phyloP scores from a whole-genome alignment of 2,113 vertebrate species.

The Macrotis lagotis region DNA sequence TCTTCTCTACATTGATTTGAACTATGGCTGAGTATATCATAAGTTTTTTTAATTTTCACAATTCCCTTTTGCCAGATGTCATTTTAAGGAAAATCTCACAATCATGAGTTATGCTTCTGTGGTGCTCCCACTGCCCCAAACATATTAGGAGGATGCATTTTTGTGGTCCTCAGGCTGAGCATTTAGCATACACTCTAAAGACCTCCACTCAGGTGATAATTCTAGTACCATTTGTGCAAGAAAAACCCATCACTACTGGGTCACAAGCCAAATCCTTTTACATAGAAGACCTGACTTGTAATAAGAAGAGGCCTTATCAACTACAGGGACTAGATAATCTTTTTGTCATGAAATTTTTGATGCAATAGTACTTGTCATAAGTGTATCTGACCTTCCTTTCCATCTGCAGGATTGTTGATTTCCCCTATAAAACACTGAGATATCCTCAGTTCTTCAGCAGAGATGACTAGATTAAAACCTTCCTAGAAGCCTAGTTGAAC shows the following conservation, averaged over 20 bases:
- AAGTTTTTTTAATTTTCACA: slow-evolving; percentile 3
- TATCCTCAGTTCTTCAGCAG: slow-evolving; percentile 59
- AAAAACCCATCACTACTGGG: background rate
- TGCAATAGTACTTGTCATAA: slow-evolving; percentile 62
- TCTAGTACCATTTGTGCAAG: slow-evolving; percentile 29
- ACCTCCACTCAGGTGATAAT: background rate
- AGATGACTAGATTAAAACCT: slow-evolving; percentile 73
- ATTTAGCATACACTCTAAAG: background rate
- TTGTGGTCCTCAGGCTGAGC: slow-evolving; percentile 12
- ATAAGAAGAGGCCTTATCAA: slow-evolving; percentile 20
- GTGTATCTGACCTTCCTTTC: slow-evolving; percentile 69
- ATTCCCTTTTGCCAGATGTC: background rate
- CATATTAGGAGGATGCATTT: slow-evolving; percentile 29
- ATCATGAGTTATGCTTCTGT: slow-evolving; percentile 36
- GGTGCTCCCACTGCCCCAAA: background rate
- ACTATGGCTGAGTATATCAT: slow-evolving; percentile 12
- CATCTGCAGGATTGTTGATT: slow-evolving; percentile 66
- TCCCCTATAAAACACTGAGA: slow-evolving; percentile 66
- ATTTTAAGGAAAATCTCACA: background rate
- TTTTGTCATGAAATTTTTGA: slow-evolving; percentile 44
- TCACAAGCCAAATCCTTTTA: slow-evolving; percentile 41
- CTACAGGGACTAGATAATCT: slow-evolving; percentile 34
- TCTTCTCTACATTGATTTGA: background rate
- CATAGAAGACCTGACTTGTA: slow-evolving; percentile 15
- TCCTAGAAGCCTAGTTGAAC: slow-evolving; percentile 67